These are phyloP conservation scores for Reticulitermes lucifugus DNA, from an alignment of 2,888 invertebrate genomes.

Conservation along the genomic window DNA sequence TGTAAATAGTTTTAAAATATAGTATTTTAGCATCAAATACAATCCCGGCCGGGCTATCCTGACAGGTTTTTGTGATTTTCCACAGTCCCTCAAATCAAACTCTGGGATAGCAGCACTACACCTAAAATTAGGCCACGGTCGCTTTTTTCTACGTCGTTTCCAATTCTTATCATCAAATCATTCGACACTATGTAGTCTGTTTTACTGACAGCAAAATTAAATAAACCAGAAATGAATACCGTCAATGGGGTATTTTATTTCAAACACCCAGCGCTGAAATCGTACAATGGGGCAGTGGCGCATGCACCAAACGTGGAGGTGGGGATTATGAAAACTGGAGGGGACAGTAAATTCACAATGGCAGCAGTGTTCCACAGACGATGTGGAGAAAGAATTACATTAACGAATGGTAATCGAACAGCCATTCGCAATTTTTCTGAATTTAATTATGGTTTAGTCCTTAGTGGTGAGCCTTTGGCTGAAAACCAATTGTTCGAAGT, in stretches of 20 bases:
- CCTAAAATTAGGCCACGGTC: too few species aligned
- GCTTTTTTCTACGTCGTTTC: too few species aligned
- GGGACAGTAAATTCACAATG: conserved; percentile 43
- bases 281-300: conserved; percentile 4
- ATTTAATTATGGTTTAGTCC: conserved; percentile 89
- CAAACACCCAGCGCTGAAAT: conserved; percentile 10
- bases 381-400: conserved; percentile 86
- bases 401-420: conserved; percentile 86
- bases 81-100: too few species aligned
- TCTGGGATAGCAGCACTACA: too few species aligned
- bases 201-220: too few species aligned
- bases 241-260: not conserved
- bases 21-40: too few species aligned
- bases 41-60: too few species aligned
- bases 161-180: too few species aligned
- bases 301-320: conserved; percentile 20
- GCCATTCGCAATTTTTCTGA: conserved; percentile 84
- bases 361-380: conserved; percentile 71
- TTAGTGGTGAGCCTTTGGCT: conserved; percentile 81
- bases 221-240: too few species aligned
- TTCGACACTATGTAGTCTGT: too few species aligned
- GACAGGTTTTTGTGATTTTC: too few species aligned
- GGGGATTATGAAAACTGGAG: conserved; percentile 17
- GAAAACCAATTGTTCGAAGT: conserved; percentile 90
- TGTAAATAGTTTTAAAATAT: too few species aligned